Evolutionary conservation across 2,113 vertebrate genomes (phyloP), one percentile per base, ranked within the genome.

Genomic region (Cyanoderma ruficeps): DNA sequence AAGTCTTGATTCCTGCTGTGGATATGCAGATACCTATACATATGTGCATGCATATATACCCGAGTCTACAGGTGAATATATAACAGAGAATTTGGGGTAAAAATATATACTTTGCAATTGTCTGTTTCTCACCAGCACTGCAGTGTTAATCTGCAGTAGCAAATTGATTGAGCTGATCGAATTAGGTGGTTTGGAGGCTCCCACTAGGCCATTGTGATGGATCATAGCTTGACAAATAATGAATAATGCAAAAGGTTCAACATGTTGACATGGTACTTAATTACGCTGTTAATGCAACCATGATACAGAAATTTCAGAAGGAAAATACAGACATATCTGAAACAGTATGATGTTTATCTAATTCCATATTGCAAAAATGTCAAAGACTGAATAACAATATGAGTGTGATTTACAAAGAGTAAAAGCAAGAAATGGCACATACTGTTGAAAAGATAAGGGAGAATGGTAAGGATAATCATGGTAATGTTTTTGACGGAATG

Each of bases 201-300:
- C 35, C 61, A 69, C 23, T 65, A 63, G 78, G 39, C n/a, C 41
- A 76, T 53, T 61, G 78, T 83, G 78, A 83, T 50, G 15, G 55
- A 91, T 95, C 81, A 83, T 28, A 80, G 41, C 25, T 90, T 13
- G 3, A 50, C 31, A 84, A 87, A 80, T 39, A 10, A 65, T 89
- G 50, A 93, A 85, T 87, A 93, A 87, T 93, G 67, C 50, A 94
- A 80, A 72, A 90, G 15, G 55, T 24, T 35, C 37, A 83, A 79
- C 2, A 17, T 47, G 49, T 56, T 87, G 70, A 44, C 25, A 23
- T 15, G 27, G 50, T 72, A 61, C 30, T 64, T 85, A 84, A 91
- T 93, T 77, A 59, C 19, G 63, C 31, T 83, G 42, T 67, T 91
- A 94, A 69, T 67, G 67, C 8, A 83, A 39, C 49, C 2, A 2